Conservation (phyloP, 2,888 invertebrate genomes). For the Corbicula japonica region DNA sequence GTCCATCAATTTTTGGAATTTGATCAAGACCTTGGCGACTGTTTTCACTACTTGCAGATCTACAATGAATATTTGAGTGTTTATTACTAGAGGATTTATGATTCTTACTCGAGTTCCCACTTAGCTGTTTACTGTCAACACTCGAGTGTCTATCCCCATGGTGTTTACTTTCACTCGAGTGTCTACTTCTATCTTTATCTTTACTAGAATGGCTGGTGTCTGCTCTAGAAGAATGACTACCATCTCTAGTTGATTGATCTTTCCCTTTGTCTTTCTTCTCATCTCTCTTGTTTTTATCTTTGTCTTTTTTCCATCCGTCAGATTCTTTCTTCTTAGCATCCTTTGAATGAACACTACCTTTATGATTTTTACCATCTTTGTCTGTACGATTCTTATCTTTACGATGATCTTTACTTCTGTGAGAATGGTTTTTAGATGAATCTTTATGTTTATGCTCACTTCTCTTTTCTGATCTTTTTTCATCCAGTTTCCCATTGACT, state of each 20-base stretch:
- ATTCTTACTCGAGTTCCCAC: too few species aligned
- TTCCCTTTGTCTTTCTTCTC: slow-evolving; percentile 7
- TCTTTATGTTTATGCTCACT: too few species aligned
- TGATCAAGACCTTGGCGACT: neutral
- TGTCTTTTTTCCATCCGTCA: slow-evolving; percentile 2
- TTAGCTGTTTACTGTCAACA: too few species aligned
- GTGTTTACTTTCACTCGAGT: neutral
- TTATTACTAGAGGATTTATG: too few species aligned
- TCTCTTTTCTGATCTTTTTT: too few species aligned
- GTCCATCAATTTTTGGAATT: neutral
- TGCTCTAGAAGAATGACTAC: neutral
- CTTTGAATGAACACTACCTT: neutral
- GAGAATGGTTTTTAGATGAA: neutral
- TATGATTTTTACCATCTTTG: slow-evolving; percentile 3
- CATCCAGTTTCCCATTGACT: too few species aligned
- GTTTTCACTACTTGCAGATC: too few species aligned
- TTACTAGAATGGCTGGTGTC: neutral
- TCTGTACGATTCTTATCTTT: slow-evolving; percentile 21
- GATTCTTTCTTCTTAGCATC: neutral
- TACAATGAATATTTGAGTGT: too few species aligned
- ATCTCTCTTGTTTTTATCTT: slow-evolving; percentile 7
- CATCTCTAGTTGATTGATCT: neutral
- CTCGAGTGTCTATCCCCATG: neutral
- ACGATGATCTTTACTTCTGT: slow-evolving; percentile 4
- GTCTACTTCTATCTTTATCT: neutral